These are phyloP conservation scores for Neofelis nebulosa DNA, from an alignment of 2,113 vertebrate genomes.

Conservation along the genomic window DNA sequence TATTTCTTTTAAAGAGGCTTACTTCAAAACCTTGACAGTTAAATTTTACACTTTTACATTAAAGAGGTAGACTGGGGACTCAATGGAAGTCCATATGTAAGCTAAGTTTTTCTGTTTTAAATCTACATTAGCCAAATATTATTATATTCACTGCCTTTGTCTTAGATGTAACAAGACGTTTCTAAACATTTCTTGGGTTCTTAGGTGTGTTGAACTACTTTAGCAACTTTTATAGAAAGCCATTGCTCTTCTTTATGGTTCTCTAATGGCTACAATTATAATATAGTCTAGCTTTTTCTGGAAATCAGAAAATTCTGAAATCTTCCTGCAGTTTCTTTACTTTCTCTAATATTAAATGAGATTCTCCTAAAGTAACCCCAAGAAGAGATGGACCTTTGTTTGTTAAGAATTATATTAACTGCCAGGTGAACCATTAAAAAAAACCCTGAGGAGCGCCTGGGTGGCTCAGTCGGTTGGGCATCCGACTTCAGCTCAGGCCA, in stretches of 20 bases:
- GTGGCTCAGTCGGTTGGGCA: too few species aligned
- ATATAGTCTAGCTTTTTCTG: not conserved
- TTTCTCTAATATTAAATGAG: slow-evolving; percentile 38
- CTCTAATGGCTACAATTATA: not conserved
- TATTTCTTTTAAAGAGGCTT: slow-evolving; percentile 49
- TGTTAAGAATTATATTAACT: slow-evolving; percentile 40
- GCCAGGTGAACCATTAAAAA: slow-evolving; percentile 23
- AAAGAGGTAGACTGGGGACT: not conserved
- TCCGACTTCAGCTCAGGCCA: too few species aligned
- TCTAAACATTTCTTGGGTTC: not conserved
- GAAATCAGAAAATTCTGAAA: not conserved
- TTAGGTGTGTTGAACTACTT: not conserved
- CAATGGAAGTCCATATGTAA: not conserved
- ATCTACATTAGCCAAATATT: not conserved
- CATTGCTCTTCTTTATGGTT: not conserved
- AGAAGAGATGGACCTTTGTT: slow-evolving; percentile 22
- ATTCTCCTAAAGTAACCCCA: slow-evolving; percentile 38
- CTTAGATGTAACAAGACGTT: not conserved
- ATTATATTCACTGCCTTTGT: not conserved
- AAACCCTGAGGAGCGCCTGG: not conserved
- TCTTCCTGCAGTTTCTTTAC: not conserved
- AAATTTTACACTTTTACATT: slow-evolving; percentile 27
- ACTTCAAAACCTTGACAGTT: slow-evolving; percentile 24
- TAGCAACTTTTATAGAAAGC: slow-evolving; percentile 14
- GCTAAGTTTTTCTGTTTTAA: not conserved